Evolutionary conservation across 2,888 invertebrate genomes (phyloP), one percentile per base, ranked within the genome.

Genomic region (Dolichomitus sp.): DNA sequence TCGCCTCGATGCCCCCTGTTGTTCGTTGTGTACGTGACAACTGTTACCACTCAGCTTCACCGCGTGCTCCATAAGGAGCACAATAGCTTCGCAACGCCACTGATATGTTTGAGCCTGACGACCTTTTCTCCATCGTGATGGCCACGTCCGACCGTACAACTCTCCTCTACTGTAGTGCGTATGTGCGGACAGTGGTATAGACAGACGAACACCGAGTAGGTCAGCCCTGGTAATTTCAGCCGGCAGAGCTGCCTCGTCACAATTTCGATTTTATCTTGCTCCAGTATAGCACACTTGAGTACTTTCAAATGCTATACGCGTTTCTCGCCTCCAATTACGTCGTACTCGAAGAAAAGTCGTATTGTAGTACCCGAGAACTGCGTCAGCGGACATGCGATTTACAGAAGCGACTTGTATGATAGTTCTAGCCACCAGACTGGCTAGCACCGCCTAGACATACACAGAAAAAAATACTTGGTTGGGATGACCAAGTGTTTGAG

Each of bases 21-120:
- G 72, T 73, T 50, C 33, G 45, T 19, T 59, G n/a, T 37, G 61
- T 48, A 73, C 73, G 61, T 48, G 61, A 50, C 50, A 19, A 73
- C 48, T 50, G 23, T 37, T 50, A 37, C 23, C 37, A 37, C 61
- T 48, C 33, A 61, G 50, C 30, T 37, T 73, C 37, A 14, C 50
- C 33, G 61, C 45, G 61, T 61, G 33, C 17, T 48, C 30, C 48
- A 33, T 17, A 14, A 70, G 40, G 7, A 59, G 19, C 33, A 19
- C 6, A 59, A 40, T 52, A 27, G 72, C 72, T 45, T 37, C 73
- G 11, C 33, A 50, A 19, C 48, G 37, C 37, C 4, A 61, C 73
- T 17, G 73, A 73, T 61, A 30, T 42, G 70, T 57, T 54, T 57
- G 57, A 42, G 54, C 45, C 14, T n/a, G 9, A 61, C 19, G 72